Conservation (phyloP, 2,113 vertebrate species). For the Tragulus kanchil region DNA sequence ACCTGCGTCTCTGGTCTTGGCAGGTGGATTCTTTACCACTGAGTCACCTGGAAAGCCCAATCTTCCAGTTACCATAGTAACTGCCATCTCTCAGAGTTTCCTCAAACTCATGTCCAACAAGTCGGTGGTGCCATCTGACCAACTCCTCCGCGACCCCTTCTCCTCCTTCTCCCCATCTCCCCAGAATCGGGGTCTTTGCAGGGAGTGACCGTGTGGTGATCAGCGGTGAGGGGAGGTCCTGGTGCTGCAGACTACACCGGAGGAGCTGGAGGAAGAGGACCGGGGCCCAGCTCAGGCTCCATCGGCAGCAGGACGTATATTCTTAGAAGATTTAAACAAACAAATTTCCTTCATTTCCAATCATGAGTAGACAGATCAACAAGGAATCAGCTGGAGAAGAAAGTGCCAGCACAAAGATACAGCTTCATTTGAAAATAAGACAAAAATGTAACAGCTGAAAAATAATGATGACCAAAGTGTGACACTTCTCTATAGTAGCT, state of each 20-base stretch:
- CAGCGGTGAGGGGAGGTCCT: neutral
- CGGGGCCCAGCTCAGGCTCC: neutral
- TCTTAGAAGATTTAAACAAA: conserved; percentile 1
- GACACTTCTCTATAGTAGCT: neutral
- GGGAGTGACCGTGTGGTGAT: neutral
- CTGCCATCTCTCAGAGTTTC: neutral
- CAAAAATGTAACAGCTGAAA: neutral
- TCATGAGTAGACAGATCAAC: conserved; percentile 10
- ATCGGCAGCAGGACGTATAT: neutral
- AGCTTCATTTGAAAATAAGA: neutral
- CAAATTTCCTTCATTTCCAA: conserved; percentile 40
- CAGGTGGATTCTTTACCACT: too few species aligned
- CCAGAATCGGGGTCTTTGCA: neutral
- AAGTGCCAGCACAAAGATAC: neutral
- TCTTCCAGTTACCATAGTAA: too few species aligned
- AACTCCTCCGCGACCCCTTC: neutral
- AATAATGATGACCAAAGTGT: conserved; percentile 33
- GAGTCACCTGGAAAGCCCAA: too few species aligned
- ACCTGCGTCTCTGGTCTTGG: too few species aligned
- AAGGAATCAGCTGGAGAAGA: conserved; percentile 17
- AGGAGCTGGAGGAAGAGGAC: neutral
- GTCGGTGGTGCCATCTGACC: neutral
- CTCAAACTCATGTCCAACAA: neutral
- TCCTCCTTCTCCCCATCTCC: neutral
- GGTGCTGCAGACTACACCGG: fast-evolving